Percentiles rank a stretch among this genome's conserved stretches.
phyloP scores from a whole-genome alignment of 2,113 vertebrate species.

The Acinonyx jubatus region DNA sequence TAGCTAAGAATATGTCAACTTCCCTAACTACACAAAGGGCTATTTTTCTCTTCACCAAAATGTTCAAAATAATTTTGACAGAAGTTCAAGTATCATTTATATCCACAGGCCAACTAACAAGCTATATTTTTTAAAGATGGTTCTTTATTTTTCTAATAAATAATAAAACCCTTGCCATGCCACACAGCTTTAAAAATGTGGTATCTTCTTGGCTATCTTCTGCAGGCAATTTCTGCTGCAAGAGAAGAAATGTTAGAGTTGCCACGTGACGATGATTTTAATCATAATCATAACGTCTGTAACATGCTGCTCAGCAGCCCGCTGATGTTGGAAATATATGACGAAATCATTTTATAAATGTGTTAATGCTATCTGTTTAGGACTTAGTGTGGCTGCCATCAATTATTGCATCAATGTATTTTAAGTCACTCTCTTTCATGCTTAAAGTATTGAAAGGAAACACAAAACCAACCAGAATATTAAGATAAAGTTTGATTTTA shows the following conservation, averaged over 20 bases:
- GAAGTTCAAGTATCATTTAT: background rate
- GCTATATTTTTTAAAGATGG: background rate
- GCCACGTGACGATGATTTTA: background rate
- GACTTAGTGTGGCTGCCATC: background rate
- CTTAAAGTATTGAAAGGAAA: background rate
- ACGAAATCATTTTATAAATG: background rate
- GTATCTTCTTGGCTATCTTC: background rate
- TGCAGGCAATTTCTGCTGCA: background rate
- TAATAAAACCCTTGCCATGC: background rate
- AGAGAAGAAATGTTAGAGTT: background rate
- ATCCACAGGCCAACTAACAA: background rate
- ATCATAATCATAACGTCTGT: background rate
- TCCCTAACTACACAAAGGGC: background rate
- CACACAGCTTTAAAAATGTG: background rate
- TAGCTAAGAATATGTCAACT: background rate
- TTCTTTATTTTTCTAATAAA: background rate
- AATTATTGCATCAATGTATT: background rate
- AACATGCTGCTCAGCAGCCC: background rate
- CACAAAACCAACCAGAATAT: background rate
- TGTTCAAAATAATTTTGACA: background rate
- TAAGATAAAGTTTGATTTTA: slow-evolving; percentile 11
- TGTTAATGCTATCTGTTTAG: background rate
- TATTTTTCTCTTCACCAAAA: background rate
- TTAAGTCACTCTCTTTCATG: background rate
- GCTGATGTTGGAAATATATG: background rate